Percentiles rank a stretch among this genome's conserved stretches.
Conservation (phyloP, 2,797 vertebrate genomes). For the Clarias pachynema region DNA sequence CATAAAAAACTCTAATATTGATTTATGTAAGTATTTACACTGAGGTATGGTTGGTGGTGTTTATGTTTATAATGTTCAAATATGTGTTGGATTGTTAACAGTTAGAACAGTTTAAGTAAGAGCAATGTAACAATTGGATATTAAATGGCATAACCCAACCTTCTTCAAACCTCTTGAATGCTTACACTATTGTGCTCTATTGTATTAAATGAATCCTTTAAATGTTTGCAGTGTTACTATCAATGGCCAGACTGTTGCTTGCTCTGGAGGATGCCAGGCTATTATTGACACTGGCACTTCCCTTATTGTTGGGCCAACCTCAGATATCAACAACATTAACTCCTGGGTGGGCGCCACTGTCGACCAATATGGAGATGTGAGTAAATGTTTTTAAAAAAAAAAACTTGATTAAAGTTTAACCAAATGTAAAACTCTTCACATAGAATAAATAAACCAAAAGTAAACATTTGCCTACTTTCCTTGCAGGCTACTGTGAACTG, state of each 20-base stretch:
- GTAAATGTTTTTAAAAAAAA: conserved; percentile 46
- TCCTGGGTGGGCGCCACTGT: conserved; percentile 61
- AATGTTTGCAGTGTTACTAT: conserved; percentile 56
- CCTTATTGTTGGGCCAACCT: conserved; percentile 66
- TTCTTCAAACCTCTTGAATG: background rate
- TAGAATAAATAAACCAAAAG: background rate
- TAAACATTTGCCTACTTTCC: conserved; percentile 19
- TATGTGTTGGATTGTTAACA: background rate
- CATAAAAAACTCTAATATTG: background rate
- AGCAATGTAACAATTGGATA: background rate
- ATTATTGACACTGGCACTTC: conserved; percentile 74
- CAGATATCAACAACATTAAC: conserved; percentile 67
- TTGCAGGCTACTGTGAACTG: conserved; percentile 64
- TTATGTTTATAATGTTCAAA: background rate
- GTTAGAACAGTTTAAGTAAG: background rate
- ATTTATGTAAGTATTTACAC: background rate
- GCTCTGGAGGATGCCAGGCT: conserved; percentile 69
- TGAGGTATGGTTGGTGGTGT: background rate
- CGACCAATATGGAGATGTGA: conserved; percentile 65
- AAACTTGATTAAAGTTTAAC: background rate
- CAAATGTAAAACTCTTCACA: background rate
- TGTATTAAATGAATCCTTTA: background rate
- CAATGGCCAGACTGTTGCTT: conserved; percentile 67
- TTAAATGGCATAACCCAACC: background rate
- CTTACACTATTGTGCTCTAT: background rate